Evolutionary conservation across 2,113 vertebrate genomes (phyloP), one percentile per base, ranked within the genome.

Genomic region (Otocyon megalotis): DNA sequence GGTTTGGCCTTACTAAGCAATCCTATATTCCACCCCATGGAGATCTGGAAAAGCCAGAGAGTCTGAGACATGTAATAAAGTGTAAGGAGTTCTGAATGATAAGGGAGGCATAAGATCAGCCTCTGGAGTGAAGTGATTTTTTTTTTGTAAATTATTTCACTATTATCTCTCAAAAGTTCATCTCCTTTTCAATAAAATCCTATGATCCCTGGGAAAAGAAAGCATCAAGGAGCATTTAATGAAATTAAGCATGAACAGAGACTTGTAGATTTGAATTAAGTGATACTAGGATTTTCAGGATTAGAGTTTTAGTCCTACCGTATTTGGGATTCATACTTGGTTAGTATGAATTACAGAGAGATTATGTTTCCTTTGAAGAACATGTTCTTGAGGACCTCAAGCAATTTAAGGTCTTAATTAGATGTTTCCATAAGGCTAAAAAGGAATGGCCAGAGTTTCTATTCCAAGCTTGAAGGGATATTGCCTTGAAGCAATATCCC

Each of bases 351-450:
- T 74, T 82, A 53, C 17, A 28, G 12, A n/a, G 32, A 17, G 20
- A 65, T 94, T 58, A 50, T 82, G 15, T 82, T 85, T 93, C 72
- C 91, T 82, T 81, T 97, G 26, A 93, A 94, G 28, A 77, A 82
- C 17, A 62, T n/a, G 11, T 63, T 93, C 84, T 90, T 76, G 56
- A 56, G 9, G 19, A 93, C 20, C 12, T 88, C 79, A 82, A 88
- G 60, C 82, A 86, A 88, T 91, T 79, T 58, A 69, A 71, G 17
- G 8, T 77, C 24, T 97, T 83, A 86, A 67, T 43, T 67, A 37
- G 17, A 30, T 94, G 65, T 83, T 96, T 72, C 28, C 24, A 17
- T 35, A 71, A 84, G 56, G 12, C 62, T 37, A 53, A 16, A 12
- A 63, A 72, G 43, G 43, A 16, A 56, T 15, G 32, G 19, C 13